Evolutionary conservation across 1,140 invertebrate species (phyloP).

Genomic region (Hycleus cichorii): DNA sequence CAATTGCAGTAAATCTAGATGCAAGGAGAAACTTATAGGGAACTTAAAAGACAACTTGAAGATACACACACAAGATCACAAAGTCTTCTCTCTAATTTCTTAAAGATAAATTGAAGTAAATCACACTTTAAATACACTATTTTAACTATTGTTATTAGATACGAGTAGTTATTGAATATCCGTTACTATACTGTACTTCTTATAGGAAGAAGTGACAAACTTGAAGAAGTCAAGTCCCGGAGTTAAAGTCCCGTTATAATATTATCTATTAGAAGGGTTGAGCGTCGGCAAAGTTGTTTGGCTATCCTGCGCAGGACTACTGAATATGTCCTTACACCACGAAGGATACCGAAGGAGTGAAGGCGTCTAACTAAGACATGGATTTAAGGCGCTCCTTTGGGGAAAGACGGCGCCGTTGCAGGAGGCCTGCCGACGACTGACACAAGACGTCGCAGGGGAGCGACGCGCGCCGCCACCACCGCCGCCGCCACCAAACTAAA

Average conservation of each 20-base stretch:
- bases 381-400: slow-evolving; percentile 38
- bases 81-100: too few relatives aligned
- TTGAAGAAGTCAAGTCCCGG: background rate
- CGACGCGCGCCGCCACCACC: slow-evolving; percentile 34
- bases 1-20: too few relatives aligned
- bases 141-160: too few relatives aligned
- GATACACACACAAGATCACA: too few relatives aligned
- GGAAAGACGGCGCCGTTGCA: slow-evolving; percentile 37
- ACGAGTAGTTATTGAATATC: too few relatives aligned
- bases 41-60: too few relatives aligned
- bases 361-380: slow-evolving; percentile 39
- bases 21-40: too few relatives aligned
- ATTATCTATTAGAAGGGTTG: background rate
- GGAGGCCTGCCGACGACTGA: slow-evolving; percentile 40
- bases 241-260: background rate
- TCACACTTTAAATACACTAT: too few relatives aligned
- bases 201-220: too few relatives aligned
- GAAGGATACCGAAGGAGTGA: slow-evolving; percentile 38
- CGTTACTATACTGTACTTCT: too few relatives aligned
- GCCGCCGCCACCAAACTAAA: slow-evolving; percentile 9
- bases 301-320: slow-evolving; percentile 30
- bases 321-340: slow-evolving; percentile 35
- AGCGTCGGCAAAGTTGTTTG: slow-evolving; percentile 17
- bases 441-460: slow-evolving; percentile 38
- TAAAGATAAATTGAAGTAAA: too few relatives aligned